These are phyloP conservation scores for Plusia festucae DNA, from an alignment of 2,888 invertebrate species.

Conservation along the genomic window DNA sequence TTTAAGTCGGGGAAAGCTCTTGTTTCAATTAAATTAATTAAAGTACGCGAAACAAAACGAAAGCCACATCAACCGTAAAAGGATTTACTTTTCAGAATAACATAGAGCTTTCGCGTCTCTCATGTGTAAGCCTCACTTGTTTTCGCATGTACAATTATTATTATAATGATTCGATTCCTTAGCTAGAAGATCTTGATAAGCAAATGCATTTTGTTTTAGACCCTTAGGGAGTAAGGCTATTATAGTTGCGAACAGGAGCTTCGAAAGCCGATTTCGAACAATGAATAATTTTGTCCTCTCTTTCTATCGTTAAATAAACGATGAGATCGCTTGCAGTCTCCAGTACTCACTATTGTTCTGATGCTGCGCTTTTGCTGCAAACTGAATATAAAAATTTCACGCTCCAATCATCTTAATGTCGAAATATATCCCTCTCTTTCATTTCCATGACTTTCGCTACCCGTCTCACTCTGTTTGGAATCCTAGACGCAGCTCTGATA, in stretches of 20 bases:
- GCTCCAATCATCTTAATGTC: constrained; percentile 85
- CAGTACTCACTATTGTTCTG: constrained; percentile 73
- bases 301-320: constrained; percentile 53
- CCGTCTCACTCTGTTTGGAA: constrained; percentile 75
- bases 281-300: constrained; percentile 53
- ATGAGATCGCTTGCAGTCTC: constrained; percentile 60
- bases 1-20: background rate
- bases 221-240: constrained; percentile 50
- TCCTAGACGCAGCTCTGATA: constrained; percentile 88
- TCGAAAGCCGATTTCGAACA: constrained; percentile 58
- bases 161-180: background rate
- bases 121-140: background rate
- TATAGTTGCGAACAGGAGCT: constrained; percentile 52
- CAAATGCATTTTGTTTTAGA: constrained; percentile 37
- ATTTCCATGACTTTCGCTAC: constrained; percentile 28
- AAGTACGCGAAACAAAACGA: constrained; percentile 3
- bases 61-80: background rate
- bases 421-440: constrained; percentile 70
- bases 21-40: constrained; percentile 2
- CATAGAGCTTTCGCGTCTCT: background rate
- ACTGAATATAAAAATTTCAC: constrained; percentile 85
- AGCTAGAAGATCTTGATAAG: constrained; percentile 14
- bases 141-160: constrained; percentile 6
- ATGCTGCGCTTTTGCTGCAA: constrained; percentile 82
- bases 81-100: background rate